These are phyloP conservation scores for Cladorhizidae sp. DNA, from an alignment of 37 sponge, comb jelly and placozoan species.

Conservation along the genomic window DNA sequence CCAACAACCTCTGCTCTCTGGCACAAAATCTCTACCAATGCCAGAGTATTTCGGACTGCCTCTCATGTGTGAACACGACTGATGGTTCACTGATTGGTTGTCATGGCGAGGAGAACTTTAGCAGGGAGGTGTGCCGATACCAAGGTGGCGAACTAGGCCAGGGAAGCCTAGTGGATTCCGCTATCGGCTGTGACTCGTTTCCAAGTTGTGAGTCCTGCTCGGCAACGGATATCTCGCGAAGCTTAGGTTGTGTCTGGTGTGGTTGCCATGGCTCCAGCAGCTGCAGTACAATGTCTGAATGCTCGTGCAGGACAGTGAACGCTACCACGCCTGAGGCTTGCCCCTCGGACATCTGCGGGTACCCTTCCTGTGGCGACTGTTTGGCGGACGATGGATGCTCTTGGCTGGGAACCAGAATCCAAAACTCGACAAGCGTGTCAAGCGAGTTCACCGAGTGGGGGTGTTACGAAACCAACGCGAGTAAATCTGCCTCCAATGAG, in stretches of 20 bases:
- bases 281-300: not conserved
- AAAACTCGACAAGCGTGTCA: not conserved
- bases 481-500: not conserved
- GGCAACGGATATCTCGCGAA: not conserved
- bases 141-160: not conserved
- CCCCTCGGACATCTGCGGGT: not conserved
- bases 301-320: not conserved
- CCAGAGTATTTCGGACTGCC: not conserved
- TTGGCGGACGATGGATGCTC: not conserved
- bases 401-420: not conserved
- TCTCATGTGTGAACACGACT: not conserved
- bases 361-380: constrained; percentile 6
- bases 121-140: not conserved
- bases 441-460: not conserved
- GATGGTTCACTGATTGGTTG: not conserved
- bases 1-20: not conserved
- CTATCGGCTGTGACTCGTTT: not conserved
- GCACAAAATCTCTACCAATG: not conserved
- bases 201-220: not conserved
- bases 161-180: not conserved
- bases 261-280: not conserved
- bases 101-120: not conserved
- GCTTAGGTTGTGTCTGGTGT: constrained; percentile 13
- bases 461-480: not conserved
- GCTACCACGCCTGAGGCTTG: not conserved